A percentile compares a stretch with the other conserved stretches of the same genome.
Evolutionary conservation across 2,113 vertebrate genomes (phyloP).

Genomic region (Heterocephalus glaber): DNA sequence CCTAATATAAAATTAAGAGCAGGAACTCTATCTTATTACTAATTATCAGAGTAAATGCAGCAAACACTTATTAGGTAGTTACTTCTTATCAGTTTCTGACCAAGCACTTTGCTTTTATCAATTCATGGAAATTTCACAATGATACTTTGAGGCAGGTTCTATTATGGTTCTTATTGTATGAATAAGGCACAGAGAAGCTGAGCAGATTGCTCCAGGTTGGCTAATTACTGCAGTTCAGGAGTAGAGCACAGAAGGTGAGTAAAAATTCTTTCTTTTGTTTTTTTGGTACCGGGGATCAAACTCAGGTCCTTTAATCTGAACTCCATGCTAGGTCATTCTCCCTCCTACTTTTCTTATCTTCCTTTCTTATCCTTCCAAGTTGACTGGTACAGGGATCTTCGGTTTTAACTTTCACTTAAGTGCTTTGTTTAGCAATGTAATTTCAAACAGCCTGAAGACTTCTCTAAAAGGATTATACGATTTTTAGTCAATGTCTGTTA

Average conservation of each 20-base stretch:
- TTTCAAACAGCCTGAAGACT: slow-evolving; percentile 22
- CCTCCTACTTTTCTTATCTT: not conserved
- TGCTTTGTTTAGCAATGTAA: slow-evolving; percentile 40
- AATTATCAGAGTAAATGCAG: not conserved
- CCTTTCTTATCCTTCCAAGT: not conserved
- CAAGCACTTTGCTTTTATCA: not conserved
- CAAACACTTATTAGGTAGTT: not conserved
- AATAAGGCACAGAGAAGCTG: not conserved
- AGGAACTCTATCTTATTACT: not conserved
- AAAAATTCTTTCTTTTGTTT: no score
- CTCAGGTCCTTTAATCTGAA: not conserved
- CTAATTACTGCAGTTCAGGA: not conserved
- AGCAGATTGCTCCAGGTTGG: not conserved
- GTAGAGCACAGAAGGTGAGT: not conserved
- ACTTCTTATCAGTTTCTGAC: not conserved
- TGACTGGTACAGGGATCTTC: not conserved
- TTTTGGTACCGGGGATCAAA: no score
- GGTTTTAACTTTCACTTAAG: slow-evolving; percentile 16
- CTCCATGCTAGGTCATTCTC: not conserved
- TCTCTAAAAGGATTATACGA: not conserved
- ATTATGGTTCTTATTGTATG: not conserved
- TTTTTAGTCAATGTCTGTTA: slow-evolving; percentile 22
- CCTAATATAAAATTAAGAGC: slow-evolving; percentile 16
- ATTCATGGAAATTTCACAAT: not conserved
- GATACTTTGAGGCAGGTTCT: not conserved